Evolutionary conservation across 2,888 invertebrate species (phyloP).

Genomic region (Hirtodrosophila confusa): DNA sequence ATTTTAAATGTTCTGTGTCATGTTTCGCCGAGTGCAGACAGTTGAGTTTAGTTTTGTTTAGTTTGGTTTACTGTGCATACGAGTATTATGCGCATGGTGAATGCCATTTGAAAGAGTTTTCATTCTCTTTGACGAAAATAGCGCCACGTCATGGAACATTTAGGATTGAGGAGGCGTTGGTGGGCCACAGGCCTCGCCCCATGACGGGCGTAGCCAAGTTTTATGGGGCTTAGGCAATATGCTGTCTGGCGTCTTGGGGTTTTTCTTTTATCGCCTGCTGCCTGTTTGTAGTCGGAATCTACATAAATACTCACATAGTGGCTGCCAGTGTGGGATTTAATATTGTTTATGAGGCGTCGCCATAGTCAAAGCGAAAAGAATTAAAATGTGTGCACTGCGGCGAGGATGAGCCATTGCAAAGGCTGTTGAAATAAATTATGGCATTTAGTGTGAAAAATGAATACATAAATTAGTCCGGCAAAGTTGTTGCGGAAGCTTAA

Average conservation of each 20-base stretch:
- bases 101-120: conserved; percentile 65
- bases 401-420: conserved; percentile 53
- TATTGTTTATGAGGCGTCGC: conserved; percentile 78
- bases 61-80: conserved; percentile 20
- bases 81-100: conserved; percentile 28
- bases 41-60: conserved; percentile 38
- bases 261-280: conserved; percentile 52
- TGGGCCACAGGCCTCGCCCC: conserved; percentile 32
- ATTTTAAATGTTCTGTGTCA: conserved; percentile 74
- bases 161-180: conserved; percentile 68
- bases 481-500: conserved; percentile 17
- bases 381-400: conserved; percentile 63
- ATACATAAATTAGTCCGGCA: conserved; percentile 60
- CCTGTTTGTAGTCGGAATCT: conserved; percentile 27
- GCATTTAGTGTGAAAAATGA: conserved; percentile 76
- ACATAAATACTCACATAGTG: conserved; percentile 34
- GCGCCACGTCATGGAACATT: conserved; percentile 77
- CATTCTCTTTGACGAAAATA: conserved; percentile 60
- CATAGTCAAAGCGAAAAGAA: conserved; percentile 67
- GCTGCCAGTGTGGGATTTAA: conserved; percentile 57
- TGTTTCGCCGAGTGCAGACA: conserved; percentile 60
- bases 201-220: conserved; percentile 54
- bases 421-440: conserved; percentile 72
- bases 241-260: conserved; percentile 42
- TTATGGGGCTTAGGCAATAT: conserved; percentile 63